A percentile compares a stretch with the other conserved stretches of the same genome.
Evolutionary conservation across 2,113 vertebrate genomes (phyloP).

Genomic region (Cnemophilus loriae): DNA sequence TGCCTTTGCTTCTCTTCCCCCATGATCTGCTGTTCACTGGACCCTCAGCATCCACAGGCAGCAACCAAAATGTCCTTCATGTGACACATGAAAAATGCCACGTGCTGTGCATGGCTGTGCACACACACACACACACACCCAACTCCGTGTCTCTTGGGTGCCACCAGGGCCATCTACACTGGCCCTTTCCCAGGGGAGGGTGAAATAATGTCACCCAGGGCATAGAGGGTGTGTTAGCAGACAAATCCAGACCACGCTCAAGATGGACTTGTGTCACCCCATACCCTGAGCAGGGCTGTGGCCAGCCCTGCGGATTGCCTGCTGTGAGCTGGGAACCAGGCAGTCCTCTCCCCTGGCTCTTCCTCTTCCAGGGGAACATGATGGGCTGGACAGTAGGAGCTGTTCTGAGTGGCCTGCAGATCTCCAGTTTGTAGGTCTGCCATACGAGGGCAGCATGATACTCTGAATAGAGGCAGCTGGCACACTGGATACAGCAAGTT

Average conservation of each 20-base stretch:
- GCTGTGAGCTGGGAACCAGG: neutral
- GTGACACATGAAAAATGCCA: neutral
- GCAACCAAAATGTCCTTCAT: neutral
- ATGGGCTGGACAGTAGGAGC: neutral
- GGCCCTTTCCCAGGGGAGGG: neutral
- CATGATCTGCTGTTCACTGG: neutral
- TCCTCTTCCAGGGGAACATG: fast-evolving
- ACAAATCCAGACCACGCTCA: fast-evolving
- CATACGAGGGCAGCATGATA: slow-evolving; percentile 39
- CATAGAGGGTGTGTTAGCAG: neutral
- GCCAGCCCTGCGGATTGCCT: neutral
- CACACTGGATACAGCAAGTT: neutral
- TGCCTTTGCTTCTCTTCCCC: neutral
- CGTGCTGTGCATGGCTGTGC: fast-evolving
- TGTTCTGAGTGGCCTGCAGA: neutral
- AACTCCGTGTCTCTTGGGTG: neutral
- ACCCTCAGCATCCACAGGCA: neutral
- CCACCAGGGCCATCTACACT: neutral
- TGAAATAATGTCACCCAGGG: neutral
- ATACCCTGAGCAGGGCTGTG: neutral
- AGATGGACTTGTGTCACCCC: neutral
- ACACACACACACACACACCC: fast-evolving
- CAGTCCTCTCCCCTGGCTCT: neutral
- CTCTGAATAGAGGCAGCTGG: neutral
- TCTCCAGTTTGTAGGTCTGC: neutral